Evolutionary conservation across 2,797 vertebrate genomes (phyloP), one percentile per base, ranked within the genome.

Genomic region (Microctenopoma stevenorrisi): DNA sequence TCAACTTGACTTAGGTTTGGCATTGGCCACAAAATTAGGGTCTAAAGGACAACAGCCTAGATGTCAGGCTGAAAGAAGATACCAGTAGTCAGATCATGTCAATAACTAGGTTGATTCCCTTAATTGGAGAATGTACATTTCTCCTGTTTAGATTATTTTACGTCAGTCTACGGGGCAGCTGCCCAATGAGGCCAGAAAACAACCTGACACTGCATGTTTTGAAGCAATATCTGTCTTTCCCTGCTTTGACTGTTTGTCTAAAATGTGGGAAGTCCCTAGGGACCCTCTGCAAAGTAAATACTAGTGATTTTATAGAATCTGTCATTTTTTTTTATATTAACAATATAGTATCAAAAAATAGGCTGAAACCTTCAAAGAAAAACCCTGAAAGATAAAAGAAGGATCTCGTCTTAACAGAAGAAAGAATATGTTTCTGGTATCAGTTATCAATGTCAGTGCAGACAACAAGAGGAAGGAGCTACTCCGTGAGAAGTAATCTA

Each of bases 91-190:
- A 2, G 68, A 84, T 81, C 88, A 79, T 44, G 72, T 85, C 86
- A 83, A 81, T 82, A 84, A 78, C 66, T 74, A 80, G 69, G 74
- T 38, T 86, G 86, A 91, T 90, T 85, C 76, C 72, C 68, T 87
- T 91, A 89, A 91, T 91, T 54, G 14, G 5, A 65, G 38, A 79
- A 85, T 76, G 75, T 18, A 76, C 52, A 64, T 76, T 79, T 81
- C 76, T 77, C 83, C 74, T 77, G 88, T 83, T 74, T 63, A 44
- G 56, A 79, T 71, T 43, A 69, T 58, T 75, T 48, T 16, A 65
- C 55, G 48, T 82, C 59, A 81, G 63, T 63, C 49, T 65, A 53
- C 12, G 48, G 78, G 74, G 76, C 85, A 82, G 80, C 61, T 43
- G 40, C 26, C 48, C 56, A 30, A 14, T 53, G 44, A 71, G 55